These are phyloP conservation scores for Exaiptasia diaphana DNA, from an alignment of 64 coral and sea anemone genomes.

Conservation along the genomic window DNA sequence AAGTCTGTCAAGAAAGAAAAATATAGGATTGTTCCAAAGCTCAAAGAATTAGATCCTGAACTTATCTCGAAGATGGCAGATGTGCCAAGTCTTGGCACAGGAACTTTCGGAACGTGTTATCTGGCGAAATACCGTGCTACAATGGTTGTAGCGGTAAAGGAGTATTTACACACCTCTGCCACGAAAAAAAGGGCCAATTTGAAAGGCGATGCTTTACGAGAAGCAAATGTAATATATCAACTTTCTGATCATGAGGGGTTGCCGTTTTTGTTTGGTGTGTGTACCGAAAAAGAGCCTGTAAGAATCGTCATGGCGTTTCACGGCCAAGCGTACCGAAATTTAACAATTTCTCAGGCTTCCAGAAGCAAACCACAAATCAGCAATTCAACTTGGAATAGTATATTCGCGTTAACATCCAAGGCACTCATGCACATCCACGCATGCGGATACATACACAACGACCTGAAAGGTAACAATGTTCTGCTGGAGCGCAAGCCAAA, in stretches of 20 bases:
- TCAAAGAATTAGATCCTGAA: background rate
- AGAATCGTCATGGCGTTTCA: constrained; percentile 21
- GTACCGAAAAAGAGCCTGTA: background rate
- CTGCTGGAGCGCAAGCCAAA: constrained; percentile 1
- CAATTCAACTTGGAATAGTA: background rate
- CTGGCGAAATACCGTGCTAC: background rate
- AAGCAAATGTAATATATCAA: background rate
- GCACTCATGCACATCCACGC: constrained; percentile 21
- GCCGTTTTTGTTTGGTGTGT: constrained; percentile 31
- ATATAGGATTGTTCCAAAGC: background rate
- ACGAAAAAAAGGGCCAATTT: background rate
- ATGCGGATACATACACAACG: background rate
- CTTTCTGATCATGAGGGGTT: constrained; percentile 9
- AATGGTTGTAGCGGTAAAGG: background rate
- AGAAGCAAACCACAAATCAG: background rate
- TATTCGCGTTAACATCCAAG: background rate
- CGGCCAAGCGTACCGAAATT: background rate
- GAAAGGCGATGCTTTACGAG: background rate
- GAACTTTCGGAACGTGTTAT: constrained; percentile 26
- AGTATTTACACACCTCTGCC: background rate
- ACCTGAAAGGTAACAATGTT: constrained; percentile 48
- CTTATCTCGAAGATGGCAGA: background rate
- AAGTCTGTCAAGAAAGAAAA: background rate
- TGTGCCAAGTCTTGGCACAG: background rate
- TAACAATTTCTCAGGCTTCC: constrained; percentile 39